These are phyloP conservation scores for Drosophila paulistorum DNA, from an alignment of 1,140 invertebrate genomes.

Conservation along the genomic window DNA sequence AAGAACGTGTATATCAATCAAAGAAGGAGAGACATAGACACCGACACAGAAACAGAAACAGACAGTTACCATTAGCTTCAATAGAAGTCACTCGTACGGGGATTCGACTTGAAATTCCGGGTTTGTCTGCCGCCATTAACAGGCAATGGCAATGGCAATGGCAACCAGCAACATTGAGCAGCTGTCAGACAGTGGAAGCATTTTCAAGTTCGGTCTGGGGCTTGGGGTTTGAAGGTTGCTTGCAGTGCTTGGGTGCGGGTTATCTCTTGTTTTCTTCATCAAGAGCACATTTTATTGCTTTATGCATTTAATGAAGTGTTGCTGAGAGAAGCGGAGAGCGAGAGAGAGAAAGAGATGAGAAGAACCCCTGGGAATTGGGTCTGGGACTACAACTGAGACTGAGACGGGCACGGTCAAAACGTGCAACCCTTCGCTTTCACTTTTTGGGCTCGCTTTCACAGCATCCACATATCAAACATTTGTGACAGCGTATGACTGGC, in stretches of 20 bases:
- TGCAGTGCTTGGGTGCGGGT: conserved; percentile 7
- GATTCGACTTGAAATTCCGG: conserved; percentile 2
- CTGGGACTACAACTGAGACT: not conserved
- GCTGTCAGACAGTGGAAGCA: conserved; percentile 62
- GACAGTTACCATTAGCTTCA: conserved; percentile 20
- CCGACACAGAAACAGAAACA: too few relatives aligned
- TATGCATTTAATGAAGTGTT: conserved; percentile 82
- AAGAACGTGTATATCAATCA: conserved; percentile 25
- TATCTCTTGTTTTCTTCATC: conserved; percentile 59
- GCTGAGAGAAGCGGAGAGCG: conserved; percentile 5
- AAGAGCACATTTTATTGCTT: conserved; percentile 75
- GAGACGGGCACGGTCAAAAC: conserved; percentile 5
- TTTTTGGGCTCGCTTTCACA: conserved; percentile 36
- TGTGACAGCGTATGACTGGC: conserved; percentile 64
- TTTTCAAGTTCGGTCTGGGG: conserved; percentile 28
- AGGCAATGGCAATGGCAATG: conserved; percentile 56
- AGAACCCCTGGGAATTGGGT: conserved; percentile 24
- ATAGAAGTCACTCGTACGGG: conserved; percentile 3
- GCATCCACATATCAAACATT: conserved; percentile 69
- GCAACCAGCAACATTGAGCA: conserved; percentile 15
- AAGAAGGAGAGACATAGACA: not conserved
- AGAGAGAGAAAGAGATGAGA: not conserved
- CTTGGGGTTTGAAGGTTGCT: not conserved
- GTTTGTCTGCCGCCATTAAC: conserved; percentile 55
- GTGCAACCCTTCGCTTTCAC: conserved; percentile 75